Evolutionary conservation across 2,888 invertebrate genomes (phyloP), one percentile per base, ranked within the genome.

Genomic region (Ferdinandea cuprea): DNA sequence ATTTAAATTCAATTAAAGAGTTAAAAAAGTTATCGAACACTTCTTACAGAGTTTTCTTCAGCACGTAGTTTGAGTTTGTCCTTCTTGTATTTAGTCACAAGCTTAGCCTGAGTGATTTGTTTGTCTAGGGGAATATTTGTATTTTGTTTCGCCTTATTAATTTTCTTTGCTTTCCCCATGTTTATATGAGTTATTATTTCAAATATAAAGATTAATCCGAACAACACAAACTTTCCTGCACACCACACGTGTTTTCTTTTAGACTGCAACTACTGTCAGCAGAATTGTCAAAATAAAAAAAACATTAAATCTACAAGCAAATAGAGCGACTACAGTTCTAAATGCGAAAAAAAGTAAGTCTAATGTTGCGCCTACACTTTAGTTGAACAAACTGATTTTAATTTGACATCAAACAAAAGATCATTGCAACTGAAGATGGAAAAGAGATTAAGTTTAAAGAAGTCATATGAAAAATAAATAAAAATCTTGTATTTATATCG

Each of bases 141-240:
- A 89, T 91, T 79, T 68, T 78, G 59, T 28, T 48, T 81, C 15
- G 86, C 86, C 80, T 87, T 85, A 58, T 88, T 89, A 1, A 86
- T 72, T 85, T 90, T 89, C 78, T 90, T 90, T 19, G 92, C 92
- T 92, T 96, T 96, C 0, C 96, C 96, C 96, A 96, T 96, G 86
- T 88, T 90, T 21, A 1, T 21, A 17, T 0, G 8, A 3, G 13
- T 42, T 4, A 28, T 35, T 5, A 8, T 6, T 3, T 13, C 42
- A 30, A 42, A 58, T 19, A 32, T 32, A 7, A 48, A 21, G 40
- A 1, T n/a, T 13, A 21, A 52, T 54, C 25, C 13, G 42, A 28
- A 8, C 15, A 37, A 37, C 5, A 13, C 5, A 35, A 59, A 40
- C n/a, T 40, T 32, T 9, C 8, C 37, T 8, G 15, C 19, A 21